A percentile compares a stretch with the other conserved stretches of the same genome.
Conservation (phyloP, 2,888 invertebrate species). For the Calameuta idolon region DNA sequence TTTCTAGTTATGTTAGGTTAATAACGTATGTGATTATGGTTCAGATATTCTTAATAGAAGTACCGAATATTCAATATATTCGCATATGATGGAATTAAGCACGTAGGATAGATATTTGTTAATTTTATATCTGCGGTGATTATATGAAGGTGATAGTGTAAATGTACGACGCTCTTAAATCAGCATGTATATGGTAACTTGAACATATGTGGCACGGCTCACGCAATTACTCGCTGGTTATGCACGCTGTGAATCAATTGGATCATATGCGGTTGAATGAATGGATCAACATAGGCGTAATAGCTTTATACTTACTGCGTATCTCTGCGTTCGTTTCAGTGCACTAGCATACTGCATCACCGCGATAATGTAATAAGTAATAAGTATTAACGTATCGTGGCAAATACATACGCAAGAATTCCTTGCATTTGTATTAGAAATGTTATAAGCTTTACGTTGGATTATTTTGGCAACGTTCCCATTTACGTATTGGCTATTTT, state of each 20-base stretch:
- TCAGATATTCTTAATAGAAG: neutral
- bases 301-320: slow-evolving; percentile 31
- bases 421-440: neutral
- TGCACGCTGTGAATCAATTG: slow-evolving; percentile 36
- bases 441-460: too few species aligned
- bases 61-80: neutral
- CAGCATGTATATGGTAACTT: neutral
- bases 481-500: too few species aligned
- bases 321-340: neutral
- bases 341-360: neutral
- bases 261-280: slow-evolving; percentile 36
- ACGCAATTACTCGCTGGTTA: slow-evolving; percentile 36
- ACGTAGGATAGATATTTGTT: neutral
- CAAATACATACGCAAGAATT: neutral
- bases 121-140: neutral
- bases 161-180: neutral
- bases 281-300: slow-evolving; percentile 35
- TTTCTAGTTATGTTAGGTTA: too few species aligned
- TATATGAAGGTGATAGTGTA: neutral
- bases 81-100: neutral
- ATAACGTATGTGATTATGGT: neutral
- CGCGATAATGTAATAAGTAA: neutral
- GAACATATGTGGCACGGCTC: slow-evolving; percentile 18
- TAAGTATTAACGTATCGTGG: neutral
- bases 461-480: too few species aligned